Evolutionary conservation across 2,797 vertebrate genomes (phyloP).

Genomic region (Enteromius mattozi): DNA sequence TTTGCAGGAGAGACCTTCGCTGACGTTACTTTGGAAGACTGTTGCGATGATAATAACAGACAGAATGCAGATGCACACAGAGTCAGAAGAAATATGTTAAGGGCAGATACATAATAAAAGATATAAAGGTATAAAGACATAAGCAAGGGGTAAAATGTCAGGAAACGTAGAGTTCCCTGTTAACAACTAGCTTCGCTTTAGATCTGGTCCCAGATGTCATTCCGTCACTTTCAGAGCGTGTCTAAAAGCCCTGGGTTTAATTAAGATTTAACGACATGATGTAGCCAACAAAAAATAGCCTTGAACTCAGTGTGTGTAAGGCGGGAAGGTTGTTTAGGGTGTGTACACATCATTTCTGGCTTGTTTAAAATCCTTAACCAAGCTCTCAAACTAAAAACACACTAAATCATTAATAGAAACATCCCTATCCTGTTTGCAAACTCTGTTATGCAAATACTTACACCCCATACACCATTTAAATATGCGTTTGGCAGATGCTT

Average conservation of each 20-base stretch:
- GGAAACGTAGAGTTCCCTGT: background rate
- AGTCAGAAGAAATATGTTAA: background rate
- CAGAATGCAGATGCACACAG: constrained; percentile 12
- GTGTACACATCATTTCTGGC: constrained; percentile 22
- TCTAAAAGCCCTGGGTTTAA: constrained; percentile 54
- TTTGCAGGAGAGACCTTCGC: background rate
- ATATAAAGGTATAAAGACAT: background rate
- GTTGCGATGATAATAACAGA: constrained; percentile 21
- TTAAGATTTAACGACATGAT: constrained; percentile 59
- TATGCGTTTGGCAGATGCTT: background rate
- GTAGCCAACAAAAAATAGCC: constrained; percentile 54
- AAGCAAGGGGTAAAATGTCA: background rate
- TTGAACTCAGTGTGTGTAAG: constrained; percentile 28
- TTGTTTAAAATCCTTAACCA: constrained; percentile 15
- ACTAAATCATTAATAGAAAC: constrained; percentile 7
- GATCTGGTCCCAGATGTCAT: background rate
- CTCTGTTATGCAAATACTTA: constrained; percentile 20
- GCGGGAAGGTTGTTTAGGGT: background rate
- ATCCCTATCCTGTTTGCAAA: background rate
- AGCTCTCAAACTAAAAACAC: constrained; percentile 19
- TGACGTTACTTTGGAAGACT: constrained; percentile 7
- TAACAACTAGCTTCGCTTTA: constrained; percentile 7
- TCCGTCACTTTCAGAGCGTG: constrained; percentile 1
- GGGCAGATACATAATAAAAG: background rate
- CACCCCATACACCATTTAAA: background rate